Conservation (phyloP, 1,140 invertebrate genomes). For the Ceratina calcarata region DNA sequence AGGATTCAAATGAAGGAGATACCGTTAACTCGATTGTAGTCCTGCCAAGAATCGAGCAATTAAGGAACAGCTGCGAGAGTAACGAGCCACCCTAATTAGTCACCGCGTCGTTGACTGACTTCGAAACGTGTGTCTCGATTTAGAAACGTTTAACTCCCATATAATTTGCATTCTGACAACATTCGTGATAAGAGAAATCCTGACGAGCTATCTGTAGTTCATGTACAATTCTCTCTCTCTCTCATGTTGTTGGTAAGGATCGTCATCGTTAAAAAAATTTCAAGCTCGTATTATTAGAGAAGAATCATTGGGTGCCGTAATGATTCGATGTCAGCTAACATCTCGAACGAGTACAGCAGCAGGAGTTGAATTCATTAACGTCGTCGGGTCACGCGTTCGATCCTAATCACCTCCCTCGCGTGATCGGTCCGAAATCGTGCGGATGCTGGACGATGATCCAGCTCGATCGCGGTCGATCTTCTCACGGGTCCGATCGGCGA, state of each 20-base stretch:
- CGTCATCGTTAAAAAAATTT: too few species aligned
- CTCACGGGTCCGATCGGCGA: slow-evolving; percentile 33
- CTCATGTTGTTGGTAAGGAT: too few species aligned
- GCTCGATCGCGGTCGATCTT: slow-evolving; percentile 22
- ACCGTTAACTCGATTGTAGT: slow-evolving; percentile 41
- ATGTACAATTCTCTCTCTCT: too few species aligned
- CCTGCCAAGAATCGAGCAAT: slow-evolving; percentile 52
- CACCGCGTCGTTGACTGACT: slow-evolving; percentile 15
- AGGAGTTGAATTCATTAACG: background rate
- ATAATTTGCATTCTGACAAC: background rate
- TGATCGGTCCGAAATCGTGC: background rate
- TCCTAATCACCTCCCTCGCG: background rate
- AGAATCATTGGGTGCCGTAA: too few species aligned
- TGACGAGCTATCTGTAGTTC: too few species aligned
- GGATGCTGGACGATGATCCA: slow-evolving; percentile 11
- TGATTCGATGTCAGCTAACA: too few species aligned
- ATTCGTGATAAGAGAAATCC: too few species aligned
- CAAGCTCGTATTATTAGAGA: too few species aligned
- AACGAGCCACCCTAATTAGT: slow-evolving; percentile 54
- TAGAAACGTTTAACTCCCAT: slow-evolving; percentile 16
- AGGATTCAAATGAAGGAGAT: slow-evolving; percentile 17
- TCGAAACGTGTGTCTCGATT: slow-evolving; percentile 31
- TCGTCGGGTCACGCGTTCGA: background rate
- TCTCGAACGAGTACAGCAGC: too few species aligned
- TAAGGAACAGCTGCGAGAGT: slow-evolving; percentile 50